Percentiles rank a stretch among this genome's conserved stretches.
phyloP scores from a whole-genome alignment of 2,797 vertebrate genomes.

The Falco novaeseelandiae region DNA sequence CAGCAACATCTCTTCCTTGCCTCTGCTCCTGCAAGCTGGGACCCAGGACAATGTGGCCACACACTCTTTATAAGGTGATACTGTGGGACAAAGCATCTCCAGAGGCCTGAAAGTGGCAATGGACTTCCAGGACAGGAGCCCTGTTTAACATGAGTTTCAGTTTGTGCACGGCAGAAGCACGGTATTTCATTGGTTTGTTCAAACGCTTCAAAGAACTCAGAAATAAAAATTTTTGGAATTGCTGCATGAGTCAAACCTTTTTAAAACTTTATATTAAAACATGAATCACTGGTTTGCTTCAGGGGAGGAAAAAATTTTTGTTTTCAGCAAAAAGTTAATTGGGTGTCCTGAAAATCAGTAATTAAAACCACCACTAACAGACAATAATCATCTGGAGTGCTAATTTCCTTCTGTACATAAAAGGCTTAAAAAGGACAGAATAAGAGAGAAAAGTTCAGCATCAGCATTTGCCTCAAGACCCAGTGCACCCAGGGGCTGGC shows the following conservation, averaged over 20 bases:
- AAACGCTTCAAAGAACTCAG: neutral
- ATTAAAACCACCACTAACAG: constrained; percentile 26
- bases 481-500: neutral
- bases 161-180: neutral
- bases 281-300: constrained; percentile 3
- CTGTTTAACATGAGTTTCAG: neutral
- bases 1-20: neutral
- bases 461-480: constrained; percentile 28
- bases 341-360: constrained; percentile 1
- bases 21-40: neutral
- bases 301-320: neutral
- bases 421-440: neutral
- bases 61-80: fast-evolving
- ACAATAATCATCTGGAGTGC: constrained; percentile 14
- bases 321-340: constrained; percentile 48
- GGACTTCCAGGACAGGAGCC: neutral
- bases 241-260: neutral
- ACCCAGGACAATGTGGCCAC: fast-evolving
- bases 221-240: constrained; percentile 23
- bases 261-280: neutral
- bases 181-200: neutral
- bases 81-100: neutral
- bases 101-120: neutral
- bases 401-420: constrained; percentile 22
- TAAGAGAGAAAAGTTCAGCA: constrained; percentile 14